These are phyloP conservation scores for Coptotermes formosanus DNA, from an alignment of 1,140 invertebrate species.

Conservation along the genomic window DNA sequence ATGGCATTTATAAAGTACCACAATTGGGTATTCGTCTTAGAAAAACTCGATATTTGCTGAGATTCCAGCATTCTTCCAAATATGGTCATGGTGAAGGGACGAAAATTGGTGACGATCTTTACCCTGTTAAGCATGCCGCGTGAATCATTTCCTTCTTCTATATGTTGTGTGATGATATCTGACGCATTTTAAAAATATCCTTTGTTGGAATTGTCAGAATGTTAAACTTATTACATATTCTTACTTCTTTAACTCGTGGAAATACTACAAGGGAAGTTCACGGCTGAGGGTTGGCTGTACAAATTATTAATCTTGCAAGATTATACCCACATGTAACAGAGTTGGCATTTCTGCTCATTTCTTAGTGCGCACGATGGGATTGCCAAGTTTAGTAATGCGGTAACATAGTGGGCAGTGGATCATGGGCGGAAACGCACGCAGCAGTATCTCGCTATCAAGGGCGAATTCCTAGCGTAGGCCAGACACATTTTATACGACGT, in stretches of 20 bases:
- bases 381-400: constrained; percentile 15
- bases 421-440: background rate
- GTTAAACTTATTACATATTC: too few relatives aligned
- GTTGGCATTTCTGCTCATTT: background rate
- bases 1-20: too few relatives aligned
- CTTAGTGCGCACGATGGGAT: background rate
- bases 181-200: too few relatives aligned
- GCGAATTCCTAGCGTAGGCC: background rate
- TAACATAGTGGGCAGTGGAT: background rate
- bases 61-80: background rate
- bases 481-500: background rate
- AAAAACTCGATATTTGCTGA: background rate
- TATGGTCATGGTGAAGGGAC: background rate
- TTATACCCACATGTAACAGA: too few relatives aligned
- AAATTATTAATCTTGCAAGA: too few relatives aligned
- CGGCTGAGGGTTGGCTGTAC: too few relatives aligned
- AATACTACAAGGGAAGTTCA: too few relatives aligned
- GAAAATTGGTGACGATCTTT: background rate
- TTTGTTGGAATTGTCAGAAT: too few relatives aligned
- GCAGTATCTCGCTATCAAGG: background rate
- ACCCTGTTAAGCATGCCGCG: background rate
- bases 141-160: background rate
- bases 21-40: background rate
- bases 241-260: too few relatives aligned
- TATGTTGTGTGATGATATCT: background rate